phyloP scores from a whole-genome alignment of 1,140 invertebrate species.

The Megalopta genalis region DNA sequence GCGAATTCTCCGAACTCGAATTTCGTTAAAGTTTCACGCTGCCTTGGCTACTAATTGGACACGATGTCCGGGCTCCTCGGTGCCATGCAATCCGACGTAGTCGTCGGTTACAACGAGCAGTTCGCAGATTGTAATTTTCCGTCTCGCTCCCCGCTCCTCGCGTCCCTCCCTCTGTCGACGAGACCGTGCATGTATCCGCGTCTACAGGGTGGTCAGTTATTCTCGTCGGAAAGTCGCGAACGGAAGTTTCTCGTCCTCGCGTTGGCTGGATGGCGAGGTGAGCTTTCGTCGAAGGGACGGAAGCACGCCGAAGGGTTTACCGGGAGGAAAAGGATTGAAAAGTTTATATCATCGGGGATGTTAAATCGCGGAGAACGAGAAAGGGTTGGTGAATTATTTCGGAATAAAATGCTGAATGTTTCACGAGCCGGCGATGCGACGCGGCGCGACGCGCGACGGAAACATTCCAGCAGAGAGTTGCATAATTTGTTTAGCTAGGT shows the following conservation, averaged over 20 bases:
- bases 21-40: slow-evolving; percentile 61
- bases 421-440: too few relatives aligned
- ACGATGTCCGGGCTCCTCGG: slow-evolving; percentile 55
- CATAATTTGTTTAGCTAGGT: background rate
- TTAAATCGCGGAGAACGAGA: too few relatives aligned
- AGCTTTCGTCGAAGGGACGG: too few relatives aligned
- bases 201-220: background rate
- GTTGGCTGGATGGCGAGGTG: too few relatives aligned
- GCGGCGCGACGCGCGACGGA: too few relatives aligned
- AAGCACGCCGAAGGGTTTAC: too few relatives aligned
- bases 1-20: slow-evolving; percentile 54
- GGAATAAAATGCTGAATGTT: too few relatives aligned
- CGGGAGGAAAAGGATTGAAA: too few relatives aligned
- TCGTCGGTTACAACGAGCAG: slow-evolving; percentile 58
- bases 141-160: slow-evolving; percentile 24
- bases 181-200: background rate
- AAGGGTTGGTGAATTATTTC: too few relatives aligned
- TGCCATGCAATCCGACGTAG: slow-evolving; percentile 51
- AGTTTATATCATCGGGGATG: too few relatives aligned
- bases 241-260: background rate
- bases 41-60: slow-evolving; percentile 61
- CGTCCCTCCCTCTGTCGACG: background rate
- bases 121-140: slow-evolving; percentile 61
- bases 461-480: too few relatives aligned
- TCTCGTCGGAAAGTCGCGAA: background rate